phyloP scores from a whole-genome alignment of 2,888 invertebrate species.

The Cheilosia variabilis region DNA sequence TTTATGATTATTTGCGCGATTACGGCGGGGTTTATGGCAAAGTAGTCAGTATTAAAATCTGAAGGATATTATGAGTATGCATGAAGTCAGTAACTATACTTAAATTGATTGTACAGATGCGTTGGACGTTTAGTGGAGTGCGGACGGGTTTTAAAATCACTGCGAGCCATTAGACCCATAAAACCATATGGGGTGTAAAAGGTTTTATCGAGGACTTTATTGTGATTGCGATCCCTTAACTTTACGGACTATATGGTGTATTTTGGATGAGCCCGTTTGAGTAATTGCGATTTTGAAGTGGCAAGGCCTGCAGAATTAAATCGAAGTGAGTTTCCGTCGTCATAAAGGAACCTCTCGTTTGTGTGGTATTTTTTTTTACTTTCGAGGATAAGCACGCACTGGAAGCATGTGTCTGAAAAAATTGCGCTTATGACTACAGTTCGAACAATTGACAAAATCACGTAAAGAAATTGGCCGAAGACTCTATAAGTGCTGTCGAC shows the following conservation, averaged over 20 bases:
- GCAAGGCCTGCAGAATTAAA: not conserved
- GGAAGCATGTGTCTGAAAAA: too few species aligned
- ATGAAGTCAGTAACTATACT: not conserved
- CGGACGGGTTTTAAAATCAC: conserved; percentile 6
- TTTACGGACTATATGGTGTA: not conserved
- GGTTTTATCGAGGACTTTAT: conserved; percentile 12
- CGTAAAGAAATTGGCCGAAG: too few species aligned
- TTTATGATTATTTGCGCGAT: conserved; percentile 51
- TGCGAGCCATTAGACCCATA: not conserved
- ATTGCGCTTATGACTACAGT: too few species aligned
- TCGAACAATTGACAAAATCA: too few species aligned
- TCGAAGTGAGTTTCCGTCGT: too few species aligned
- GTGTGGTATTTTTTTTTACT: too few species aligned
- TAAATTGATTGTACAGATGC: conserved; percentile 32
- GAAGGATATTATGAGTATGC: not conserved
- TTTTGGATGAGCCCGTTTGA: not conserved
- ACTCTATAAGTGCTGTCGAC: too few species aligned
- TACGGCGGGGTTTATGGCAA: conserved; percentile 22
- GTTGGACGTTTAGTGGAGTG: not conserved
- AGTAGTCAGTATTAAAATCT: conserved; percentile 6
- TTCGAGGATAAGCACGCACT: too few species aligned
- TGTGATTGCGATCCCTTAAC: not conserved
- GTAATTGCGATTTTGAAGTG: not conserved
- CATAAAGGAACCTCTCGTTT: too few species aligned
- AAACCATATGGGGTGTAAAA: conserved; percentile 27